Evolutionary conservation across 2,797 vertebrate species (phyloP), one percentile per base, ranked within the genome.

Genomic region (Gorsachius magnificus): DNA sequence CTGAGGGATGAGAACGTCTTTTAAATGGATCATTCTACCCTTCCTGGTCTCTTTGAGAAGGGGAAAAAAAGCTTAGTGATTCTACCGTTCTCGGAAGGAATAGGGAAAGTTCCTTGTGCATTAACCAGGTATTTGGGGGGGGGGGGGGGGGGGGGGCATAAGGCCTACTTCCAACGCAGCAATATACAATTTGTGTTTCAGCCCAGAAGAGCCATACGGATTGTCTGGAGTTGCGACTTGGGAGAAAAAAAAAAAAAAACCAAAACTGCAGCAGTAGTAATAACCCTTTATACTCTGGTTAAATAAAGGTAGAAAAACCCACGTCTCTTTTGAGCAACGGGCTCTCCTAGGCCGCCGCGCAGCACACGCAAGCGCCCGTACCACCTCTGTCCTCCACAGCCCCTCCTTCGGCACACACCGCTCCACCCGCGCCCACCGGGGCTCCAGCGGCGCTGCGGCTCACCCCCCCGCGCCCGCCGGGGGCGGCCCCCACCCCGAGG

Each of bases 171-270:
- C 36, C 66, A 53, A 4, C 0, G 0, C 38, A 41, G 13, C 3
- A 18, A 16, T 0, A 25, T 0, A 11, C 21, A 3, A 3, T 1
- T 5, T 2, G 33, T 10, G 53, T 1, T 61, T 25, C 7, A 5
- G 10, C 50, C 60, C 48, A 36, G 6, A 10, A 25, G 17, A 6
- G 14, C 17, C 36, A 26, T 0, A 5, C 20, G 3, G 31, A 6
- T 15, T 28, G 26, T 46, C 8, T 1, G 16, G 2, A 48, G 25
- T 0, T 35, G 21, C 3, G 36, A 70, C 29, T 5, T 20, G 5
- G 6, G 17, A 36, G 5, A 8, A 21, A 31, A 56, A 28, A 46
- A 56, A 28, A 46, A 16, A 51, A 38, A 38, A 9, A 13, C 13
- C 41, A 14, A 41, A 41, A 41, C 14, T 16, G n/a, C 50, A 35